Base-by-base conservation (phyloP, 2,888 invertebrate genomes). In the Acronicta alni region DNA sequence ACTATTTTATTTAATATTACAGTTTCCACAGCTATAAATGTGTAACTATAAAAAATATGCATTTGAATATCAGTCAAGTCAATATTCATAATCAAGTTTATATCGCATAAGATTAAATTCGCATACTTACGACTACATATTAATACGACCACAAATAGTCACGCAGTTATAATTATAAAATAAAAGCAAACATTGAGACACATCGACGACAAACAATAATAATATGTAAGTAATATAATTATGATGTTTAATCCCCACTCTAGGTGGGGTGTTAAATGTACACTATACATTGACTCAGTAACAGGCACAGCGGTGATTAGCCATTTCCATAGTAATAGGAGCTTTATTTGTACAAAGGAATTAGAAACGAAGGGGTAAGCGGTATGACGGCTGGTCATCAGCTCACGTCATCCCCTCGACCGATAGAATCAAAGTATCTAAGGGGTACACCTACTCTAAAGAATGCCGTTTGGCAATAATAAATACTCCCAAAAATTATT, bases 221-320 rank as follows among this genome's bases (percentile, higher is more conserved):
- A n/a, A n/a, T n/a, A n/a, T n/a, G n/a, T n/a, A n/a, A n/a, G n/a
- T 14, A n/a, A n/a, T 35, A 35, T 35, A 35, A 35, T n/a, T 44
- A 20, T 45, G 55, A 56, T 67, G 56, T 44, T 57, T 57, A 18
- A 3, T 39, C 26, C 57, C 60, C 57, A 52, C 61, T 32, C 44
- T 51, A 45, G 60, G 39, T 52, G 54, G 54, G 45, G 43, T 8
- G 47, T 53, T 43, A 37, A 57, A 53, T 56, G 55, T 60, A 57
- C 51, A 61, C 43, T 61, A 51, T 44, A 18, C 32, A 61, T 35
- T n/a, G n/a, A n/a, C 35, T 30, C 53, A 10, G 58, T 59, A 32
- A 16, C 30, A 75, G 77, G 75, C 75, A 75, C 75, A 43, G 16
- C 53, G 66, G 77, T 74, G 74, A 68, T 48, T 56, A 55, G 74